Conservation (phyloP, 2,113 vertebrate genomes). For the Myotis brandtii region DNA sequence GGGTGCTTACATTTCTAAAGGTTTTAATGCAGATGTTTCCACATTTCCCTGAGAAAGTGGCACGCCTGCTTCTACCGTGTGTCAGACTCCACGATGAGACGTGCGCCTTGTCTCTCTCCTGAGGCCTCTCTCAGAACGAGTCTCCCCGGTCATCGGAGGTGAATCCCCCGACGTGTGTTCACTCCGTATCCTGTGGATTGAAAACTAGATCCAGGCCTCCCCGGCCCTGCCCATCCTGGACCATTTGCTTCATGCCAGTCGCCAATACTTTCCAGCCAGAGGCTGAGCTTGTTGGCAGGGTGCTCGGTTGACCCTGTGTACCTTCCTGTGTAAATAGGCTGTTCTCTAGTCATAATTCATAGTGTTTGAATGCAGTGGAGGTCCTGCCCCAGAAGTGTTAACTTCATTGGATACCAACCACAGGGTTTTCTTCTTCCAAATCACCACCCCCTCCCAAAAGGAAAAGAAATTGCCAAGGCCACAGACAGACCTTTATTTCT, state of each 20-base stretch:
- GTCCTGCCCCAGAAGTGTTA: slow-evolving; percentile 84
- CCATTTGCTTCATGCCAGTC: not conserved
- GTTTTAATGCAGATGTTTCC: not conserved
- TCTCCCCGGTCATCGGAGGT: not conserved
- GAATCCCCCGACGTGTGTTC: not conserved
- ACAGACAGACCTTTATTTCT: slow-evolving; percentile 82
- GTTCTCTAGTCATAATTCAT: slow-evolving; percentile 74
- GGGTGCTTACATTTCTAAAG: not conserved
- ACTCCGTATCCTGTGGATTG: not conserved
- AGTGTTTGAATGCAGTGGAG: slow-evolving; percentile 74
- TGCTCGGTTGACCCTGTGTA: not conserved
- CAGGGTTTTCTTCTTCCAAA: slow-evolving; percentile 76
- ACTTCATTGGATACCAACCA: slow-evolving; percentile 82
- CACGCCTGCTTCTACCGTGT: too few species aligned
- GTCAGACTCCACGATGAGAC: not conserved
- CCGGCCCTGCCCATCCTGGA: not conserved
- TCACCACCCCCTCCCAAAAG: slow-evolving; percentile 65
- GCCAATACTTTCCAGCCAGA: not conserved
- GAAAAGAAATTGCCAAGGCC: slow-evolving; percentile 78
- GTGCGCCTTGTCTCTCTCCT: fast-evolving
- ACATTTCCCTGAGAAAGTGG: not conserved
- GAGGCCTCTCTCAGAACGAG: not conserved
- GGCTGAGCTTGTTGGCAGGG: not conserved
- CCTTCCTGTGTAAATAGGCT: slow-evolving; percentile 4
- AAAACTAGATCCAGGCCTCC: not conserved